phyloP scores from a whole-genome alignment of 2,888 invertebrate species.

The Eilema sororculum region DNA sequence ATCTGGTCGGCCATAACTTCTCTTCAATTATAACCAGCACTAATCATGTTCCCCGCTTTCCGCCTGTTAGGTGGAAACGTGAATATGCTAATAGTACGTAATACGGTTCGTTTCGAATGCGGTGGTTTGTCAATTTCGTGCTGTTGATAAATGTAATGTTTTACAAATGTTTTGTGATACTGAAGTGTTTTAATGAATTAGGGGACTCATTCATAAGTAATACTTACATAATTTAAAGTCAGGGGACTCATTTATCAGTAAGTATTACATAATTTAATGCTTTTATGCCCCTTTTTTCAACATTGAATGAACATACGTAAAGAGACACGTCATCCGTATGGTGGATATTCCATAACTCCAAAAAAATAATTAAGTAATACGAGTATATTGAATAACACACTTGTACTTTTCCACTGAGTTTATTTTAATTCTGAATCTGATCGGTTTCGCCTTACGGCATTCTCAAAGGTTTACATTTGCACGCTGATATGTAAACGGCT shows the following conservation, averaged over 20 bases:
- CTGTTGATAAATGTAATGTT: not conserved
- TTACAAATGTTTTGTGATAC: not conserved
- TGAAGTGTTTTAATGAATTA: not conserved
- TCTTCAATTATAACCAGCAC: conserved; percentile 30
- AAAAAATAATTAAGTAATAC: no score
- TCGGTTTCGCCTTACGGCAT: no score
- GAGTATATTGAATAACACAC: no score
- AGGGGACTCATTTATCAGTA: not conserved
- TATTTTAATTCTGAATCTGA: no score
- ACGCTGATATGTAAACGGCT: no score
- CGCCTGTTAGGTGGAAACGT: conserved; percentile 43
- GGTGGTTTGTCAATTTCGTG: not conserved
- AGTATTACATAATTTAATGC: not conserved
- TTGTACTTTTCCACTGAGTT: no score
- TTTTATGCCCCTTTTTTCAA: not conserved
- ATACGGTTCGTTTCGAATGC: not conserved
- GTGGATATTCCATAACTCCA: no score
- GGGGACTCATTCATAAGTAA: not conserved
- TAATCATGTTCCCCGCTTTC: conserved; percentile 24
- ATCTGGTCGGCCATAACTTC: conserved; percentile 14
- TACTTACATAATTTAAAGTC: not conserved
- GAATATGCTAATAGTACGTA: conserved; percentile 35
- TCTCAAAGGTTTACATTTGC: no score
- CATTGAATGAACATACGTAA: not conserved
- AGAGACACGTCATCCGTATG: no score